Evolutionary conservation across 1,140 invertebrate species (phyloP).

Genomic region (Aphelinus certus): DNA sequence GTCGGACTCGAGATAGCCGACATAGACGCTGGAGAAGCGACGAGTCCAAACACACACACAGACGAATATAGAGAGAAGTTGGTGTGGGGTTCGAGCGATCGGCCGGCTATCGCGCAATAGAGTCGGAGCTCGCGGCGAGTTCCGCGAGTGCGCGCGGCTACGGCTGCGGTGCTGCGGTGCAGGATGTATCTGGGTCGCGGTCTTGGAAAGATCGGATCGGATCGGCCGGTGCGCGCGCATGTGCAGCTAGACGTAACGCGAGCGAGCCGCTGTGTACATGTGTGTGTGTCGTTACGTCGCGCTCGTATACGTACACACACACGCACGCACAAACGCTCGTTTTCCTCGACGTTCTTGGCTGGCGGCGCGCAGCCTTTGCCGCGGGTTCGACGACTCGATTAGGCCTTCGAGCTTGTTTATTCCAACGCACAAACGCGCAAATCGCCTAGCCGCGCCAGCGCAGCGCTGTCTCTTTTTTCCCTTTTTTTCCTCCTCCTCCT

Average conservation of each 20-base stretch:
- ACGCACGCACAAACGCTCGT: neutral
- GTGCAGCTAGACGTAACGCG: slow-evolving; percentile 2
- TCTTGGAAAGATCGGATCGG: slow-evolving; percentile 29
- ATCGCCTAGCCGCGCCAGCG: neutral
- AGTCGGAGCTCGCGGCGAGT: slow-evolving; percentile 13
- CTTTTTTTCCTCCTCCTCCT: too few relatives aligned
- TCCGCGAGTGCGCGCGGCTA: slow-evolving; percentile 36
- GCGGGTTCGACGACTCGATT: slow-evolving; percentile 16
- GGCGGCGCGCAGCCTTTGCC: slow-evolving; percentile 2
- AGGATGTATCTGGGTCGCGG: slow-evolving; percentile 30
- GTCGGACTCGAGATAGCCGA: too few relatives aligned
- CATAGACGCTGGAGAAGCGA: too few relatives aligned
- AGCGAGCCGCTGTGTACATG: neutral
- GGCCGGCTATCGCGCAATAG: too few relatives aligned
- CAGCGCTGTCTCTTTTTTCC: neutral
- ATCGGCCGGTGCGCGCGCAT: slow-evolving; percentile 16
- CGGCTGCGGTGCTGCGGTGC: slow-evolving; percentile 20
- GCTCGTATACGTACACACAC: too few relatives aligned
- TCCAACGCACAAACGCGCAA: neutral
- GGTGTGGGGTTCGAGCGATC: too few relatives aligned
- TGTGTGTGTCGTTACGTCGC: slow-evolving; percentile 1
- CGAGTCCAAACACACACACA: too few relatives aligned
- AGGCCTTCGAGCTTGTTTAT: slow-evolving; percentile 17
- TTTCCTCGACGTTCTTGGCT: slow-evolving; percentile 28
- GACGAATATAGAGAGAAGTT: too few relatives aligned